Evolutionary conservation across 2,888 invertebrate genomes (phyloP).

Genomic region (Synanthedon vespiformis): DNA sequence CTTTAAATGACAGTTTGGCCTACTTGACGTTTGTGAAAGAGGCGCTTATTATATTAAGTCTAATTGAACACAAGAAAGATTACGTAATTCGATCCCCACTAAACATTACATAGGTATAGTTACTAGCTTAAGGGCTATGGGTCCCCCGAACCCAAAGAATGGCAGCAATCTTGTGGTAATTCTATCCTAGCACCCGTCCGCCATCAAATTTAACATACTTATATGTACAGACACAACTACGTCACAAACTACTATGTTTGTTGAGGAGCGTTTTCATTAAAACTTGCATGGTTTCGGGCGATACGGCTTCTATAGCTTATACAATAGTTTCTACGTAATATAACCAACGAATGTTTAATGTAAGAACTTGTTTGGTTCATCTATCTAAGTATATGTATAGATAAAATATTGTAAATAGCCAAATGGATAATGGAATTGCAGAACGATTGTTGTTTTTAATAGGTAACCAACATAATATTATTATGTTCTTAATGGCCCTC

Average conservation of each 20-base stretch:
- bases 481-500: too few relatives aligned
- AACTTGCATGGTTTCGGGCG: slow-evolving; percentile 50
- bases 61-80: not conserved
- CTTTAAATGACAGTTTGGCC: too few relatives aligned
- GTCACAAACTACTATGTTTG: slow-evolving; percentile 10
- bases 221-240: not conserved
- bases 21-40: too few relatives aligned
- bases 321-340: too few relatives aligned
- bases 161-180: slow-evolving; percentile 55
- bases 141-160: slow-evolving; percentile 38
- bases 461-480: too few relatives aligned
- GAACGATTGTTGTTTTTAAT: too few relatives aligned
- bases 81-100: not conserved
- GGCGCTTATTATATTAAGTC: not conserved
- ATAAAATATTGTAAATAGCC: too few relatives aligned
- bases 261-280: slow-evolving; percentile 53
- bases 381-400: too few relatives aligned
- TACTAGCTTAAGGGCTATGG: slow-evolving; percentile 10
- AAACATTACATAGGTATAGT: not conserved
- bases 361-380: too few relatives aligned
- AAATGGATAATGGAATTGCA: too few relatives aligned
- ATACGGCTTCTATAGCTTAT: slow-evolving; percentile 1
- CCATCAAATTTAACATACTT: not conserved
- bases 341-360: too few relatives aligned
- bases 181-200: slow-evolving; percentile 27